Evolutionary conservation across 2,113 vertebrate species (phyloP).

Genomic region (Pygathrix nemaeus): DNA sequence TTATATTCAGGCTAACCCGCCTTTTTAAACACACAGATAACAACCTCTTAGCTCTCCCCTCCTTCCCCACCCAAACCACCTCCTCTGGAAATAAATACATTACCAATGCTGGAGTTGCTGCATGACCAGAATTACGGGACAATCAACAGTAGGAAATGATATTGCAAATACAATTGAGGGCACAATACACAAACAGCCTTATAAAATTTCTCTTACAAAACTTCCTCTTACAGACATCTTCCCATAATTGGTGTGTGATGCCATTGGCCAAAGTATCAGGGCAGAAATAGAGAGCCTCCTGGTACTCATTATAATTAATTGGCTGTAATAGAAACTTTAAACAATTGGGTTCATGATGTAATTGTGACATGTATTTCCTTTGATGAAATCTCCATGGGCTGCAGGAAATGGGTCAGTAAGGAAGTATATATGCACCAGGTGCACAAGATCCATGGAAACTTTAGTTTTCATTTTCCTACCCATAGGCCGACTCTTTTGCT

Average conservation of each 20-base stretch:
- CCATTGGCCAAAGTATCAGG: background rate
- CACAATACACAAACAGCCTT: slow-evolving; percentile 17
- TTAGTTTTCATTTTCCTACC: background rate
- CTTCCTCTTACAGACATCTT: slow-evolving; percentile 65
- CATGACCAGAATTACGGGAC: slow-evolving; percentile 72
- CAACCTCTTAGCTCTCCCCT: background rate
- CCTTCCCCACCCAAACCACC: slow-evolving; percentile 57
- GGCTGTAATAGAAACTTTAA: slow-evolving; percentile 53
- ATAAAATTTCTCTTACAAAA: slow-evolving; percentile 68
- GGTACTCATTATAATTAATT: slow-evolving; percentile 54
- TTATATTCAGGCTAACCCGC: background rate
- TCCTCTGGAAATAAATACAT: slow-evolving; percentile 59
- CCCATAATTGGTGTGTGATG: slow-evolving; percentile 6
- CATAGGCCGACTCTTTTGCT: background rate
- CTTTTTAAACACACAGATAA: slow-evolving; percentile 35
- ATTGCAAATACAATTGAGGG: slow-evolving; percentile 58
- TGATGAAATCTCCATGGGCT: slow-evolving; percentile 46
- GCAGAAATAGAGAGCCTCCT: slow-evolving; percentile 9
- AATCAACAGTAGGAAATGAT: slow-evolving; percentile 67
- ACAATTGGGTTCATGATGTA: slow-evolving; percentile 52
- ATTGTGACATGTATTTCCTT: slow-evolving; percentile 54
- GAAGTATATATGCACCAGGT: background rate
- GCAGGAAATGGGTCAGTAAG: slow-evolving; percentile 58
- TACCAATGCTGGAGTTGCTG: background rate
- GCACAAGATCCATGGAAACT: background rate